Base-by-base conservation (phyloP, 2,113 vertebrate genomes). In the Pithys albifrons region DNA sequence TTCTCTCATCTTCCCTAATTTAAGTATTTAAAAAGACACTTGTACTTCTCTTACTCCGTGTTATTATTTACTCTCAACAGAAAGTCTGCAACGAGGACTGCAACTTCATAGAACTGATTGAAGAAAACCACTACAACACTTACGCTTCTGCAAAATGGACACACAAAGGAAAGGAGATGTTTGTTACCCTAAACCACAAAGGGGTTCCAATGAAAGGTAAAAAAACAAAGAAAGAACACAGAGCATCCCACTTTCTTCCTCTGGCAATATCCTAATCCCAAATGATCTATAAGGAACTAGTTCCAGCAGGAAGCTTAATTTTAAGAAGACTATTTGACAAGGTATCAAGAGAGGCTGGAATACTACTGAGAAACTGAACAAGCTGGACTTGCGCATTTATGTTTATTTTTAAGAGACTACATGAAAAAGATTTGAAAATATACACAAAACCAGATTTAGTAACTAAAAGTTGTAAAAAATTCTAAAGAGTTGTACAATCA, bases 121-220 rank as follows among this genome's bases (percentile, higher is more conserved):
- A 99, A 98, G 99, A 99, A 98, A 99, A 99, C 93, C 99, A 99
- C 96, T 99, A 99, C 86, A 99, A 99, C 23, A 99, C 99, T 4
- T 99, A 99, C 20, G 98, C 99, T 88, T 99, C 99, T 70, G 98
- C 98, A 96, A 99, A 98, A 97, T 99, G 99, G 99, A 99, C 98
- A 97, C 98, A 98, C 97, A 98, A 98, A 62, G 98, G 98, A 93
- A 99, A 98, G 95, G 98, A 99, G 94, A 99, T 99, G 99, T 99
- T 99, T 98, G 98, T 99, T 91, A 98, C 99, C 39, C 97, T 99
- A 97, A 99, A 98, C 55, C 99, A 99, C 94, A 99, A 99, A 92
- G 99, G 99, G 33, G 93, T 97, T 75, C 98, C 99, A 5, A 98
- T 99, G 92, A 98, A 97, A 97, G 99, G 99, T 65, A 99, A 98